Conservation (phyloP, 1,140 invertebrate species). For the Drosophila simulans region DNA sequence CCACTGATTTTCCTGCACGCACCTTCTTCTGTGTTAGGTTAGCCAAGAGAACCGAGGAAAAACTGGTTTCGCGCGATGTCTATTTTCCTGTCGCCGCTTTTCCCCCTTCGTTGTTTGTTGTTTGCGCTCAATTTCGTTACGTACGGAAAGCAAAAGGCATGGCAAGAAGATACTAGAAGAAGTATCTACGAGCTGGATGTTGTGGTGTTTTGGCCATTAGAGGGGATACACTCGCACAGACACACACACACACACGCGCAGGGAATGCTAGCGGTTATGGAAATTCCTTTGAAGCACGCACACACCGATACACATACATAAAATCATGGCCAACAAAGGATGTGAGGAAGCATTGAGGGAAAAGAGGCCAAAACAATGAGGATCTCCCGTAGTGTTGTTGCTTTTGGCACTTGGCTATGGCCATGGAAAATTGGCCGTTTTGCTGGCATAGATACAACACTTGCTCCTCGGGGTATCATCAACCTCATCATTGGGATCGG, state of each 20-base stretch:
- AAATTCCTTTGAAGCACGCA: conserved; percentile 74
- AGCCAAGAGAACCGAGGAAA: conserved; percentile 25
- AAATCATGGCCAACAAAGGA: conserved; percentile 24
- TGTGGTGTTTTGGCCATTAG: conserved; percentile 67
- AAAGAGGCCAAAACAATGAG: conserved; percentile 44
- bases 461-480: conserved; percentile 61
- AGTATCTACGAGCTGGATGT: conserved; percentile 29
- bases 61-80: conserved; percentile 63
- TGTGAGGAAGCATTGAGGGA: conserved; percentile 50
- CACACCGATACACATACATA: conserved; percentile 2
- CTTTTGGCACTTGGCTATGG: conserved; percentile 54
- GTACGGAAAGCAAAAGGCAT: conserved; percentile 81
- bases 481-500: conserved; percentile 34
- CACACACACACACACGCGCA: conserved; percentile 33
- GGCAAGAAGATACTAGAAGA: conserved; percentile 43
- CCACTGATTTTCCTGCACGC: conserved; percentile 68
- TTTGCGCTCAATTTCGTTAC: conserved; percentile 78
- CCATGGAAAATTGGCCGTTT: conserved; percentile 70
- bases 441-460: conserved; percentile 59
- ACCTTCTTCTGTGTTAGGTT: conserved; percentile 29
- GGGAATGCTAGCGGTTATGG: conserved; percentile 81
- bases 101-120: conserved; percentile 38
- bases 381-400: conserved; percentile 50
- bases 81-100: conserved; percentile 54
- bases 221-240: conserved; percentile 18